phyloP scores from a whole-genome alignment of 2,113 vertebrate genomes.

The Helogale parvula region DNA sequence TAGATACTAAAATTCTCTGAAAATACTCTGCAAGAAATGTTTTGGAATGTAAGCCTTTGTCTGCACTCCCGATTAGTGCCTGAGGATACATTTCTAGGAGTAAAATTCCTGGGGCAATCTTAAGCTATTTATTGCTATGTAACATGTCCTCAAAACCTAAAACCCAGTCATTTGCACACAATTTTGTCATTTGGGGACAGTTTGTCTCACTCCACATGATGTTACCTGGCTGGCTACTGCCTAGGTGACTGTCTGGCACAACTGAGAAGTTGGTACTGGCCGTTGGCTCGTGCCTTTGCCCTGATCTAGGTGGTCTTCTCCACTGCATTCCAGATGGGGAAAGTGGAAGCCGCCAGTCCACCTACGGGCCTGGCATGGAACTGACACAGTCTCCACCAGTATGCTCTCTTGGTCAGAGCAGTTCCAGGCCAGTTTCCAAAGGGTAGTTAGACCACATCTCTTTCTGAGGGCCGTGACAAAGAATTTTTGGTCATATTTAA shows the following conservation, averaged over 20 bases:
- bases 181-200: background rate
- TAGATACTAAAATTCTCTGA: background rate
- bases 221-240: background rate
- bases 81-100: slow-evolving; percentile 2
- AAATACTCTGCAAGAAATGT: background rate
- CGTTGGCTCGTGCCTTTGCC: background rate
- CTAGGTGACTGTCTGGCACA: background rate
- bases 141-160: background rate
- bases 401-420: background rate
- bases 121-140: background rate
- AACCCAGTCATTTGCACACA: background rate
- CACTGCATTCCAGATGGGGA: background rate
- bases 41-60: background rate
- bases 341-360: background rate
- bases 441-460: background rate
- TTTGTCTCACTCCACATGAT: background rate
- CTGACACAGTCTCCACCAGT: background rate
- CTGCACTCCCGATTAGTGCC: slow-evolving; percentile 2
- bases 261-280: background rate
- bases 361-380: background rate
- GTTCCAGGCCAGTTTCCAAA: background rate
- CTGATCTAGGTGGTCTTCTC: background rate
- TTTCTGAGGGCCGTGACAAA: background rate
- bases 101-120: background rate
- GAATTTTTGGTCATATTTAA: background rate